These are phyloP conservation scores for Xiphophorus couchianus DNA, from an alignment of 2,113 vertebrate genomes.

Conservation along the genomic window DNA sequence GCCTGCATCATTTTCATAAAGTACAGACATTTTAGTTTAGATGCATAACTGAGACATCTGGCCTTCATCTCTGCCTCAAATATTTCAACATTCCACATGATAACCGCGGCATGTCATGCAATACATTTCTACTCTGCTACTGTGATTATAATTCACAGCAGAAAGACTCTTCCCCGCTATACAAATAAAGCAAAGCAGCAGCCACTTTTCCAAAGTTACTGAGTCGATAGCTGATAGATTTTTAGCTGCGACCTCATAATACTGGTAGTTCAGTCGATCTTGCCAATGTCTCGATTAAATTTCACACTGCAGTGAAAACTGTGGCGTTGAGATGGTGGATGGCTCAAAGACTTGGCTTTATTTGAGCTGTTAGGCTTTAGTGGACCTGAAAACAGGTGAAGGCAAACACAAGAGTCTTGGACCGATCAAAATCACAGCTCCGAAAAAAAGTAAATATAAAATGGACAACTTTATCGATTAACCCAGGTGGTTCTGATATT, in stretches of 20 bases:
- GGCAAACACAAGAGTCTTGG: not conserved
- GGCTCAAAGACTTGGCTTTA: not conserved
- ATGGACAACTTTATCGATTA: too few species aligned
- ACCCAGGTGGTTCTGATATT: too few species aligned
- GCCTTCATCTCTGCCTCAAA: conserved; percentile 61
- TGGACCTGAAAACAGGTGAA: not conserved
- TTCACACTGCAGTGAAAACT: not conserved
- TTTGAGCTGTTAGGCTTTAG: not conserved
- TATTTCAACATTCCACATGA: conserved; percentile 59
- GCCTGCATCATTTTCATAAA: conserved; percentile 43
- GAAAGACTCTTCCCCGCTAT: conserved; percentile 4
- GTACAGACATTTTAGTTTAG: conserved; percentile 56
- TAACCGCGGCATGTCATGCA: conserved; percentile 62
- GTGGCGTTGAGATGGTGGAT: not conserved
- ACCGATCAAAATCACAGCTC: not conserved
- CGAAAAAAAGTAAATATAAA: too few species aligned
- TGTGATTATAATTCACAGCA: conserved; percentile 26
- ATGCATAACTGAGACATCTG: conserved; percentile 69
- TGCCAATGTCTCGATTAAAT: not conserved
- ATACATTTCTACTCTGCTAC: conserved; percentile 27
- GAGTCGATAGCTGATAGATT: not conserved
- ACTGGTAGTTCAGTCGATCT: not conserved
- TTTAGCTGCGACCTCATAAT: not conserved
- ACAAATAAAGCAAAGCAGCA: not conserved
- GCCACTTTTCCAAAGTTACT: not conserved